Conservation (phyloP, 2,888 invertebrate species). For the Sinelater perroti region DNA sequence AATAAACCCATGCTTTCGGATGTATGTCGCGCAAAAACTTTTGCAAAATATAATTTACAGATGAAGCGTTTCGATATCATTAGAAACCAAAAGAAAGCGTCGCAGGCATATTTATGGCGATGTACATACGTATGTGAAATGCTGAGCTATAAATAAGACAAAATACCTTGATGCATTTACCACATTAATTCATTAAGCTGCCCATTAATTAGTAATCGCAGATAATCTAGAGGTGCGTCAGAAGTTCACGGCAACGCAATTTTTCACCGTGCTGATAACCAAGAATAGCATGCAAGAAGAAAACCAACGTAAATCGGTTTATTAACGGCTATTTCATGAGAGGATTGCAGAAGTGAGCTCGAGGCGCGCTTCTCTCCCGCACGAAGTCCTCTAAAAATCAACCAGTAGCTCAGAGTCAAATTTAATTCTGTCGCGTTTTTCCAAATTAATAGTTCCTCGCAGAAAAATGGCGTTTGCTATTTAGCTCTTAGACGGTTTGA, state of each 20-base stretch:
- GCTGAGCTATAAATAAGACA: conserved; percentile 35
- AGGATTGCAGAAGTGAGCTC: neutral
- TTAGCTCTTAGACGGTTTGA: too few species aligned
- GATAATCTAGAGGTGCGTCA: conserved; percentile 13
- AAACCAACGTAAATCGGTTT: neutral
- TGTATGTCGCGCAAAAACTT: conserved; percentile 5
- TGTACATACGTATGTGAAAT: conserved; percentile 13
- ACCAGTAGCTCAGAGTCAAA: too few species aligned
- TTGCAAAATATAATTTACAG: conserved; percentile 11
- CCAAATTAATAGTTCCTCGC: too few species aligned
- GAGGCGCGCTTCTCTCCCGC: too few species aligned
- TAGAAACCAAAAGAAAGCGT: conserved; percentile 19
- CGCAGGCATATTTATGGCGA: conserved; percentile 12
- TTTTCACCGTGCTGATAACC: conserved; percentile 7
- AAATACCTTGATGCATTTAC: conserved; percentile 29
- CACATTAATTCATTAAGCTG: conserved; percentile 16
- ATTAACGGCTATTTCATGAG: neutral
- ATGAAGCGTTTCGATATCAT: conserved; percentile 16
- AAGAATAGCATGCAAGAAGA: neutral
- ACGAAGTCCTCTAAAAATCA: neutral
- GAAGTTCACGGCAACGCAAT: conserved; percentile 5
- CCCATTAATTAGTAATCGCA: conserved; percentile 17
- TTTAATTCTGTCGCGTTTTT: too few species aligned
- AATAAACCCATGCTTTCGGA: too few species aligned
- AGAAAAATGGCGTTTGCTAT: too few species aligned